A percentile compares a stretch with the other conserved stretches of the same genome.
Conservation (phyloP, 1,140 invertebrate genomes). For the Nymphalis io region DNA sequence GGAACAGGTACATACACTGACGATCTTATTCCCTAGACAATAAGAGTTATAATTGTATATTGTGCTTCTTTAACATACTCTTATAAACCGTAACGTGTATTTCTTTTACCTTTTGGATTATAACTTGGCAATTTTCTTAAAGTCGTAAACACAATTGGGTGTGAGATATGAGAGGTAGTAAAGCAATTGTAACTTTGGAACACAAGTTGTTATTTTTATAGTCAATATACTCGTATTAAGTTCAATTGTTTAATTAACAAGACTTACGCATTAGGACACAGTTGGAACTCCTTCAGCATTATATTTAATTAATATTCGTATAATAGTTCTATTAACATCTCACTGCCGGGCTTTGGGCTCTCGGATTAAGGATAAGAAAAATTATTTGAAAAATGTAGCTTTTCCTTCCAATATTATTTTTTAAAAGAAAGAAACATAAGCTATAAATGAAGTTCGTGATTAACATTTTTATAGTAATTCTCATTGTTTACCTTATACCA, state of each 20-base stretch:
- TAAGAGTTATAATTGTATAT: not conserved
- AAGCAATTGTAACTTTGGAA: constrained; percentile 18
- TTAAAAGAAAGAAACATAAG: too few species aligned
- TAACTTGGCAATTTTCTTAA: too few species aligned
- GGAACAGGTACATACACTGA: not conserved
- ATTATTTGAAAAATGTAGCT: too few species aligned
- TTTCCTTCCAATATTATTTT: too few species aligned
- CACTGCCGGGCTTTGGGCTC: not conserved
- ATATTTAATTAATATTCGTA: not conserved
- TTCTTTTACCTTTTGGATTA: too few species aligned
- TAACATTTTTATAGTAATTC: too few species aligned
- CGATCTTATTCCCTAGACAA: not conserved
- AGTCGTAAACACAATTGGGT: not conserved
- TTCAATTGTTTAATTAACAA: constrained; percentile 33
- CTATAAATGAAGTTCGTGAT: too few species aligned
- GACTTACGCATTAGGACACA: constrained; percentile 33
- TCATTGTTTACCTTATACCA: too few species aligned
- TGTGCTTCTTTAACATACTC: not conserved
- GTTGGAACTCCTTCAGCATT: constrained; percentile 8
- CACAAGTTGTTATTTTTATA: constrained; percentile 34
- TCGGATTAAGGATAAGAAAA: too few species aligned
- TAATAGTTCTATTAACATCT: not conserved
- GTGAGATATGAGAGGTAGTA: constrained; percentile 15
- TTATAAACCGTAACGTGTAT: too few species aligned
- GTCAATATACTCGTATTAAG: constrained; percentile 22